Evolutionary conservation across 2,113 vertebrate genomes (phyloP).

Genomic region (Rhinogobius similis): DNA sequence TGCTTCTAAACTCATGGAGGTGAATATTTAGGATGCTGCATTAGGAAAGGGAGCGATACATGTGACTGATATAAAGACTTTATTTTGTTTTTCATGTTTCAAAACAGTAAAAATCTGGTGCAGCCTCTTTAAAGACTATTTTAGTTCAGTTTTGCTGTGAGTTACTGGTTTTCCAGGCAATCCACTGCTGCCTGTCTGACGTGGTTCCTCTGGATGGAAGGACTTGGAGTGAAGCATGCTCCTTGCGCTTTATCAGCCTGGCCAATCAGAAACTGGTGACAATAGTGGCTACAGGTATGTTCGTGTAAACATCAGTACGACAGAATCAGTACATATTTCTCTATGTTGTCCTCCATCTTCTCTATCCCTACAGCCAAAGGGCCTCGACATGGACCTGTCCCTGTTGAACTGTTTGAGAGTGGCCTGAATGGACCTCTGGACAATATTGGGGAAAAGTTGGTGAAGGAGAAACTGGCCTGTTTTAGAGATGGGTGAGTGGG

Average conservation of each 20-base stretch:
- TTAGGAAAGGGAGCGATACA: too few species aligned
- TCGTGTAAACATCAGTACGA: too few species aligned
- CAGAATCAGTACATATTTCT: too few species aligned
- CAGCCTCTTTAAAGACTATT: too few species aligned
- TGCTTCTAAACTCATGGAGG: too few species aligned
- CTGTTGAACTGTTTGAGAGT: slow-evolving; percentile 57
- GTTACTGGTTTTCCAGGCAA: slow-evolving; percentile 74
- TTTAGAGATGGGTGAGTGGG: slow-evolving; percentile 52
- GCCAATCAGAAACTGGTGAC: slow-evolving; percentile 79
- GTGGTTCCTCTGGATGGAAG: slow-evolving; percentile 74
- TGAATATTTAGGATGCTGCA: too few species aligned
- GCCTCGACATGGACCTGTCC: slow-evolving; percentile 27
- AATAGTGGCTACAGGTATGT: slow-evolving; percentile 79
- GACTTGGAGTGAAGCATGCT: slow-evolving; percentile 81
- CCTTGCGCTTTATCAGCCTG: slow-evolving; percentile 81
- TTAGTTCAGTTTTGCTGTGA: neutral
- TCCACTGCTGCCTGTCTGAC: slow-evolving; percentile 84
- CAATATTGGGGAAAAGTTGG: slow-evolving; percentile 63
- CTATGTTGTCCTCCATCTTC: neutral
- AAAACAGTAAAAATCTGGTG: too few species aligned
- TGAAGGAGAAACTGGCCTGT: slow-evolving; percentile 62
- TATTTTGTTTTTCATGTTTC: too few species aligned
- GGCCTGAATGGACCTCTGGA: slow-evolving; percentile 3
- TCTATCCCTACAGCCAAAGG: slow-evolving; percentile 20
- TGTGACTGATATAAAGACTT: too few species aligned